Evolutionary conservation across 2,888 invertebrate species (phyloP), one percentile per base, ranked within the genome.

Genomic region (Eupithecia subfuscata): DNA sequence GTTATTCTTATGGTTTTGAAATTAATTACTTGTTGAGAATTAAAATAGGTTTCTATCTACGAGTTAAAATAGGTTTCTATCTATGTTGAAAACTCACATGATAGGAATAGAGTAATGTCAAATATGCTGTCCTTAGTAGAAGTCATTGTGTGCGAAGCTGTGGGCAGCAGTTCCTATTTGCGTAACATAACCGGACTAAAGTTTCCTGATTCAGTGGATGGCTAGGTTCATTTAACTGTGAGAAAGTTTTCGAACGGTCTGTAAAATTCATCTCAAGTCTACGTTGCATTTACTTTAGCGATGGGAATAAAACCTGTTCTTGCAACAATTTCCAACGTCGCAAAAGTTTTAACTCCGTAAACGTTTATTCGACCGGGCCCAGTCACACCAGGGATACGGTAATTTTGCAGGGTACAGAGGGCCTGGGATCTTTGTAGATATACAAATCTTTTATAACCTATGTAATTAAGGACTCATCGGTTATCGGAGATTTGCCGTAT

Each of bases 261-360:
- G 76, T 73, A 74, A 80, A 81, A 81, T 81, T 80, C 77, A 80
- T 81, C 76, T 75, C 70, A 73, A 79, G 81, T 80, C 78, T 73
- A 80, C 77, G 80, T 80, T 78, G 81, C 80, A 82, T 83, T 78
- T 80, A 80, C 78, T 79, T 84, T 80, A 82, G 83, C 82, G 82
- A 82, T 81, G 87, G 84, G 85, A 85, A 83, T 85, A 87, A 89
- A 89, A 91, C 88, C 63, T 90, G 90, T 88, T 89, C 85, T 83
- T 85, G 83, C 86, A 88, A 91, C 91, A 91, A 91, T 91, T 91
- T 91, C 90, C 89, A 89, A 90, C 90, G 89, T 90, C 87, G 87
- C 84, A 82, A 88, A 90, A 91, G 90, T 91, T 91, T 84, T 84
- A 86, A 86, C 88, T 86, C 76, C 71, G 87, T 86, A 88, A 90